phyloP scores from a whole-genome alignment of 2,797 vertebrate species.

The Spea hammondii region DNA sequence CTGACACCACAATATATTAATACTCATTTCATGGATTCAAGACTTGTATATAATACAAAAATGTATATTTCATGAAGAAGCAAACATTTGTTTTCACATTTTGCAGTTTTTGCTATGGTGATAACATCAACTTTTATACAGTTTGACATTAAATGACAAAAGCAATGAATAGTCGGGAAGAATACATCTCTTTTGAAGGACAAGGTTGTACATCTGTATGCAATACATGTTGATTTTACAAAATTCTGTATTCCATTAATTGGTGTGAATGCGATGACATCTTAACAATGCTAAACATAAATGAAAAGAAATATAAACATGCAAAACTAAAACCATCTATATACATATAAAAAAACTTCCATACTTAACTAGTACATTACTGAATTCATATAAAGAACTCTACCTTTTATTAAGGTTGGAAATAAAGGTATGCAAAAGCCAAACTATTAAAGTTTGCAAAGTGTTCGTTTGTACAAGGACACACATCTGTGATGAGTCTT shows the following conservation, averaged over 20 bases:
- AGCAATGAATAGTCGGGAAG: slow-evolving; percentile 28
- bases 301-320: too few relatives aligned
- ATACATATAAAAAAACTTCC: too few relatives aligned
- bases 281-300: not conserved
- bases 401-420: too few relatives aligned
- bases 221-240: slow-evolving; percentile 12
- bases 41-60: slow-evolving; percentile 19
- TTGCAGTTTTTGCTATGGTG: slow-evolving; percentile 31
- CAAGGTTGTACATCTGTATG: slow-evolving; percentile 11
- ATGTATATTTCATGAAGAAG: slow-evolving; percentile 50
- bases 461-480: too few relatives aligned
- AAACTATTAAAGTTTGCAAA: too few relatives aligned
- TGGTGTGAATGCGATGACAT: slow-evolving; percentile 8
- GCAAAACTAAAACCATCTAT: too few relatives aligned
- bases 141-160: slow-evolving; percentile 47
- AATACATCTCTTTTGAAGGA: slow-evolving; percentile 19
- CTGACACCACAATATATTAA: slow-evolving; percentile 46
- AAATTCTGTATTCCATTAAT: slow-evolving; percentile 11
- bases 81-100: slow-evolving; percentile 37
- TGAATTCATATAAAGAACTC: too few relatives aligned
- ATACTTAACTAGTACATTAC: too few relatives aligned
- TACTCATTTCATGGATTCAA: slow-evolving; percentile 43
- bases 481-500: too few relatives aligned
- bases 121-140: slow-evolving; percentile 35
- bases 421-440: too few relatives aligned